These are phyloP conservation scores for Phaenicophaeus curvirostris DNA, from an alignment of 2,797 vertebrate species.

Conservation along the genomic window DNA sequence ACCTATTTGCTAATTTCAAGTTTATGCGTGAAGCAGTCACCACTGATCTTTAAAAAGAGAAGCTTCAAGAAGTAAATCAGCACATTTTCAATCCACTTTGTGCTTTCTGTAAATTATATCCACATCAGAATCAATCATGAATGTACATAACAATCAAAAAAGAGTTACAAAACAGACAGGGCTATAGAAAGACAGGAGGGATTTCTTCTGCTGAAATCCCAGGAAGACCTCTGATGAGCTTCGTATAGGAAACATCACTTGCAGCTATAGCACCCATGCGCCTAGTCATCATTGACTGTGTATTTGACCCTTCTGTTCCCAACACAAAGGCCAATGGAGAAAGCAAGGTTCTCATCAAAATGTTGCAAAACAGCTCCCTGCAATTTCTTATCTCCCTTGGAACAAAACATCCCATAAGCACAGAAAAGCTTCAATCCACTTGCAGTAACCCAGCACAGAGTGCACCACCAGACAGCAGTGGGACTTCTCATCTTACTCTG, in stretches of 20 bases:
- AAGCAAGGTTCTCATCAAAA: neutral
- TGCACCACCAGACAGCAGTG: neutral
- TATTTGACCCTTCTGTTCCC: neutral
- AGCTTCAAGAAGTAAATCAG: neutral
- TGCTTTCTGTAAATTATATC: neutral
- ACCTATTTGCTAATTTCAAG: neutral
- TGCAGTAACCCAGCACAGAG: neutral
- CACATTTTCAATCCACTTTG: neutral
- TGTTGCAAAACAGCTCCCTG: neutral
- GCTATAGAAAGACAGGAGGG: neutral
- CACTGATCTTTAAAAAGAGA: neutral
- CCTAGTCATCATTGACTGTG: neutral
- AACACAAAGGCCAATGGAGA: neutral
- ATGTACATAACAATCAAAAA: neutral
- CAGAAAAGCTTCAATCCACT: neutral
- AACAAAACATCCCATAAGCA: neutral
- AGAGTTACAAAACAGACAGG: neutral
- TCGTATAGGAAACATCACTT: neutral
- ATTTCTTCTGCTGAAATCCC: neutral
- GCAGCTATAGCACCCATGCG: neutral
- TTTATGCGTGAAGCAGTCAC: neutral
- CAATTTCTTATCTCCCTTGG: neutral
- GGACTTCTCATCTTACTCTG: constrained; percentile 31
- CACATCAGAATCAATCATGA: neutral
- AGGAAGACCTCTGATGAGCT: neutral